Evolutionary conservation across 1,140 invertebrate genomes (phyloP), one percentile per base, ranked within the genome.

Genomic region (Euborellia annulipes): DNA sequence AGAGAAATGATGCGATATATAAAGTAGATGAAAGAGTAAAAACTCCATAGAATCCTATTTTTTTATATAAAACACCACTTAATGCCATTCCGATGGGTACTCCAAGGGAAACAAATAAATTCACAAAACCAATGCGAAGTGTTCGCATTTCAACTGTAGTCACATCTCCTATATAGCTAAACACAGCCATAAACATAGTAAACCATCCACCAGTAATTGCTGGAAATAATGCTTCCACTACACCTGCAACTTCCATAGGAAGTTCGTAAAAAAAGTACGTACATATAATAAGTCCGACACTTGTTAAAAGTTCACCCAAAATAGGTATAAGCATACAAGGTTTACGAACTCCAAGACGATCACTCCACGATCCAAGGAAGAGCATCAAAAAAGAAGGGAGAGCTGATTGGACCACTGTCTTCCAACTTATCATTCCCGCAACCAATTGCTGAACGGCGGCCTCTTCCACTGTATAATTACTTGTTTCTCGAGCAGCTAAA

Each of bases 91-190:
- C 82, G 11, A 86, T 75, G 1, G 84, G 84, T 46, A 85, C 76
- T 36, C 82, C 82, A 39, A 86, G 63, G 0, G 81, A 85, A 54
- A 82, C 76, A 55, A 84, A 84, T 4, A 85, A 69, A 62, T 85
- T 91, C 48, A 85, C 77, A 21, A 90, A 76, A 13, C 84, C 85
- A 50, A 91, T 85, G 45, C 86, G 62, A 11, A 85, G 65, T 0
- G 87, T 91, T 47, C 86, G 72, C 46, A 76, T 79, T 58, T 84
- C 76, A 42, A 82, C 72, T 4, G 77, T 78, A 0, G 86, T 88
- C 7, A 88, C 78, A 58, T 91, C 85, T 1, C 77, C 82, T 34
- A 92, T 82, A 54, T 89, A 91, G 58, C 85, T 89, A 59, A 90
- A 91, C 23, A 85, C 77, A 11, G 82, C 82, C 79, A 90, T 88